Base-by-base conservation (phyloP, 2,888 invertebrate genomes). In the Unio delphinus region DNA sequence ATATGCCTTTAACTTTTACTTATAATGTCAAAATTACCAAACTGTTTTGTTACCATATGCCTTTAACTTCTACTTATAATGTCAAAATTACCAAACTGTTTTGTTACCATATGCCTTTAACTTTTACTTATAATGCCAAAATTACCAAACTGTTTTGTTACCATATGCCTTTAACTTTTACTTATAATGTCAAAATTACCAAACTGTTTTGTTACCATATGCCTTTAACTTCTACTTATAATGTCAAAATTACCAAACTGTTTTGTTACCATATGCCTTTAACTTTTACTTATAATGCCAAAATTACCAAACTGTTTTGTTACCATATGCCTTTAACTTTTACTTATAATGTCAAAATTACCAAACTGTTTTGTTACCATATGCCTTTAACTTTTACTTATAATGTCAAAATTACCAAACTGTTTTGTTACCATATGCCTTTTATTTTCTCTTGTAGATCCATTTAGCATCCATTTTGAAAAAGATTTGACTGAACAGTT, bases 361-460 rank as follows among this genome's bases (percentile, higher is more conserved):
- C 34, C 7, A 34, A 34, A 34, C 45, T 45, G 45, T 45, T 45
- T 45, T 15, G 0, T 45, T 45, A 11, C 8, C 11, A 45, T 45
- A 45, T 45, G 58, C 11, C n/a, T 11, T 6, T 34, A 34, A 34
- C 1, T 34, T 34, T 34, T 34, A 34, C 34, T 34, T 34, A 34
- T 5, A 34, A 34, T 34, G 1, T 8, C 34, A 34, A 34, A 34
- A 34, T 34, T 34, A 7, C 34, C 7, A 34, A 34, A 34, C 45
- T 45, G 45, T 45, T 45, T 45, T 15, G 0, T 45, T 45, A 11
- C 8, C 11, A 45, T 45, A 45, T 45, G 58, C 11, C n/a, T 11
- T 17, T n/a, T 26, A 4, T 23, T 23, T 58, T 58, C 8, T 69
- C 55, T 69, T 81, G 30, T 65, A 88, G 97, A 97, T 91, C 84